Percentiles rank a stretch among this genome's conserved stretches.
Evolutionary conservation across 2,888 invertebrate genomes (phyloP).

Genomic region (Drosophila paramelanica): DNA sequence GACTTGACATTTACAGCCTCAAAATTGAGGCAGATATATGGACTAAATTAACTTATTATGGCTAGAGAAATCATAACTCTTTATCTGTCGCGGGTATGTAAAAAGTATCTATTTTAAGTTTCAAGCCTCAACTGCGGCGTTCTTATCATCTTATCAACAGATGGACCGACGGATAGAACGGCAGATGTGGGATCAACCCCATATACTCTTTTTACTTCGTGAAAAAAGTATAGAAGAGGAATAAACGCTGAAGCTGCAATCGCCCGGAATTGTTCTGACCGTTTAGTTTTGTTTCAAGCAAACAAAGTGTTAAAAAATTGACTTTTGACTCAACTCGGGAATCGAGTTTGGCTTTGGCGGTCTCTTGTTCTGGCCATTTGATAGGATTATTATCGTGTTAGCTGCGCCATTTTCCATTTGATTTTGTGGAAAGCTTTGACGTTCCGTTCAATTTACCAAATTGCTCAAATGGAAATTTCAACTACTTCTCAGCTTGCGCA

Average conservation of each 20-base stretch:
- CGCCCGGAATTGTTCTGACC: constrained; percentile 9
- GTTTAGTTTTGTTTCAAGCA: constrained; percentile 56
- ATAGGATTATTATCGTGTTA: constrained; percentile 78
- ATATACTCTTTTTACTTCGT: too few species aligned
- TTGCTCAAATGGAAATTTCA: constrained; percentile 67
- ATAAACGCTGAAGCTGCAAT: constrained; percentile 18
- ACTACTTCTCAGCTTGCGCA: constrained; percentile 41
- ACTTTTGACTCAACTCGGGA: constrained; percentile 49
- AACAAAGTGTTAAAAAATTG: constrained; percentile 74
- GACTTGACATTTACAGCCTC: too few species aligned
- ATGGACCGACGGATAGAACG: too few species aligned
- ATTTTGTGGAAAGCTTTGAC: constrained; percentile 56
- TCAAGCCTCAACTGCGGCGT: too few species aligned
- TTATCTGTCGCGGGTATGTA: too few species aligned
- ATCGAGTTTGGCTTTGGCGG: constrained; percentile 3
- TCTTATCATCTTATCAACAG: too few species aligned
- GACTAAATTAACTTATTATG: too few species aligned
- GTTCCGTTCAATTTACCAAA: constrained; percentile 76
- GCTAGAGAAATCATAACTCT: too few species aligned
- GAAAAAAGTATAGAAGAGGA: neutral
- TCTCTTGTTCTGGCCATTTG: constrained; percentile 62
- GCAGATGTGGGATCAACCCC: too few species aligned
- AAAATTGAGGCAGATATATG: too few species aligned
- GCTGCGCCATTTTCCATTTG: constrained; percentile 60
- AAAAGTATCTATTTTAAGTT: too few species aligned